Conservation (phyloP, 2,797 vertebrate genomes). For the Microctenopoma lineatum region DNA sequence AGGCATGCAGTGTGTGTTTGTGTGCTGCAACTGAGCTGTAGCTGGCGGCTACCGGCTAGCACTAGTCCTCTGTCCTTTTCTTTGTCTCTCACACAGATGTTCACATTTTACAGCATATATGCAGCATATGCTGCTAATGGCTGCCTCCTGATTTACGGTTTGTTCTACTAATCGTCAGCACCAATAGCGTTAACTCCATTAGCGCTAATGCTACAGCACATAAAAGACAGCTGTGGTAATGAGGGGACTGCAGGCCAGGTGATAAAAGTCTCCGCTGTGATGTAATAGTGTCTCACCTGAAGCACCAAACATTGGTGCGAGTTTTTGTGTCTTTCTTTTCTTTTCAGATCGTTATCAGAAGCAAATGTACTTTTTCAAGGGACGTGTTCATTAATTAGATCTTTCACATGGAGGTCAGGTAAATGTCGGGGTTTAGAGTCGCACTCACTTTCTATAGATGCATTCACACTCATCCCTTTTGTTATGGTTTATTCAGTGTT, state of each 20-base stretch:
- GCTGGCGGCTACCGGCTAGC: too few relatives aligned
- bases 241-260: constrained; percentile 38
- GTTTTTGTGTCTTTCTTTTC: not conserved
- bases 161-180: constrained; percentile 53
- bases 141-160: constrained; percentile 56
- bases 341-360: too few relatives aligned
- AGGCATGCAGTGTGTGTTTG: too few relatives aligned
- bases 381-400: not conserved
- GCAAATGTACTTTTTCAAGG: not conserved
- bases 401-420: not conserved
- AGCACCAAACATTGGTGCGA: not conserved
- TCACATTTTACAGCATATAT: not conserved
- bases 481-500: not conserved
- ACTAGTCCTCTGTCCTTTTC: not conserved
- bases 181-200: constrained; percentile 57
- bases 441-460: not conserved
- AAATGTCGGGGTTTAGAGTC: not conserved
- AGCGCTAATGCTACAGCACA: constrained; percentile 64
- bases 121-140: too few relatives aligned
- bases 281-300: not conserved
- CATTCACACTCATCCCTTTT: not conserved
- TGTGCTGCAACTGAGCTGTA: too few relatives aligned
- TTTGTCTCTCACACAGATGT: constrained; percentile 1
- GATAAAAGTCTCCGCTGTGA: constrained; percentile 37
- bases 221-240: constrained; percentile 64